Evolutionary conservation across 2,113 vertebrate genomes (phyloP).

Genomic region (Nesoenas mayeri): DNA sequence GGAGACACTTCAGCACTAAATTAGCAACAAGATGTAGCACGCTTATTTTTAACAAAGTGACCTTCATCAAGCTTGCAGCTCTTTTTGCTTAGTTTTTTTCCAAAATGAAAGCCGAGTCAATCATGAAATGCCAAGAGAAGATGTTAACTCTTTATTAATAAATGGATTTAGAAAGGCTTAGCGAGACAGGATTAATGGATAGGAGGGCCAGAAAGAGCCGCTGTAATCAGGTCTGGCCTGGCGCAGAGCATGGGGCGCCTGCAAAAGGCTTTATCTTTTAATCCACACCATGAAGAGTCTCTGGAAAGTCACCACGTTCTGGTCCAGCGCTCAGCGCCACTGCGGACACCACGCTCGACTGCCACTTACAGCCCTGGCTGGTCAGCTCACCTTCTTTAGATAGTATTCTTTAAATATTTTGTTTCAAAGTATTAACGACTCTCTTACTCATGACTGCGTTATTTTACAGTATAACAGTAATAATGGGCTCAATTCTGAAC

Average conservation of each 20-base stretch:
- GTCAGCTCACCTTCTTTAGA: constrained; percentile 17
- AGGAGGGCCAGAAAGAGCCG: neutral
- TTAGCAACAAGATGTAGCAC: neutral
- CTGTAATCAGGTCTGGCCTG: neutral
- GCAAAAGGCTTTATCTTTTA: neutral
- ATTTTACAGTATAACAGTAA: neutral
- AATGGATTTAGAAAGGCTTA: constrained; percentile 47
- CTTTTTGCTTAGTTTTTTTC: neutral
- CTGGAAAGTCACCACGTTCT: neutral
- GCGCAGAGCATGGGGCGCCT: neutral
- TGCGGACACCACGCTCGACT: neutral
- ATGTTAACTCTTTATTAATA: constrained; percentile 56
- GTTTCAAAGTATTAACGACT: neutral
- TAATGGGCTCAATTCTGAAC: neutral
- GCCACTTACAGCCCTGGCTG: neutral
- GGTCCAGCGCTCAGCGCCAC: neutral
- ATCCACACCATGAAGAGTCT: neutral
- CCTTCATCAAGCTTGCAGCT: neutral
- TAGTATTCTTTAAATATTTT: neutral
- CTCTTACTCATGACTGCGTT: neutral
- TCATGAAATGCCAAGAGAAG: neutral
- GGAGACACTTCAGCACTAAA: neutral
- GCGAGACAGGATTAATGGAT: constrained; percentile 38
- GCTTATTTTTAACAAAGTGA: constrained; percentile 35
- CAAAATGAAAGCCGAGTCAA: constrained; percentile 32